Evolutionary conservation across 2,888 invertebrate genomes (phyloP).

Genomic region (Megastigmus dorsalis): DNA sequence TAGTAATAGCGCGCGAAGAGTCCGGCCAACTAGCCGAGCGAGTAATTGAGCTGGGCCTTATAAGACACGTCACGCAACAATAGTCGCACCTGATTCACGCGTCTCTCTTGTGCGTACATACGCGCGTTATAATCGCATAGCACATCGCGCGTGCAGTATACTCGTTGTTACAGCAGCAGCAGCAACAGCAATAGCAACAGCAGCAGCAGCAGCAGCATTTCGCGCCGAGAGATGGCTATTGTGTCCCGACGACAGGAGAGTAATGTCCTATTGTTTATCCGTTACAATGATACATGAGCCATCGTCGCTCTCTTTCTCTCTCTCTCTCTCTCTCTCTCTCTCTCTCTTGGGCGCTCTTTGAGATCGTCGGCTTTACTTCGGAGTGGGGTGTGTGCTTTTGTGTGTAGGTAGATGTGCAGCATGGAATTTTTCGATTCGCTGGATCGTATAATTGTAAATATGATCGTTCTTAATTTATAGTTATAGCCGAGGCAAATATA

Average conservation of each 20-base stretch:
- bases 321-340: not conserved
- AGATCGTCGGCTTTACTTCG: too few species aligned
- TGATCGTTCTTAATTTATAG: slow-evolving; percentile 39
- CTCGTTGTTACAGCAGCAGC: too few species aligned
- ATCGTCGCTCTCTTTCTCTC: not conserved
- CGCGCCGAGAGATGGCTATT: slow-evolving; percentile 58
- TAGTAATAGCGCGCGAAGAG: not conserved
- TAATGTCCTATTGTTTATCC: slow-evolving; percentile 68
- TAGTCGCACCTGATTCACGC: slow-evolving; percentile 43
- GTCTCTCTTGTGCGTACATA: not conserved
- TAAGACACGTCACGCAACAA: slow-evolving; percentile 19
- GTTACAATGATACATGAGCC: slow-evolving; percentile 62
- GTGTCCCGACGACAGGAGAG: slow-evolving; percentile 60
- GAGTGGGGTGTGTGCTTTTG: slow-evolving; percentile 45
- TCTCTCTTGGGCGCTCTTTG: too few species aligned
- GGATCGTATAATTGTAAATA: slow-evolving; percentile 40
- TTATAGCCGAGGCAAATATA: not conserved
- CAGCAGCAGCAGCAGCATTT: too few species aligned
- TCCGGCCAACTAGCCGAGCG: not conserved
- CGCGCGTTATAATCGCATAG: not conserved
- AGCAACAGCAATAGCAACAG: too few species aligned
- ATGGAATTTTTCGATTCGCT: slow-evolving; percentile 43
- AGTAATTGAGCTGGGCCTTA: slow-evolving; percentile 32
- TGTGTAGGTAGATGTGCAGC: not conserved
- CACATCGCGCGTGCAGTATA: too few species aligned